Evolutionary conservation across 2,888 invertebrate genomes (phyloP).

Genomic region (Sminthurides aquaticus): DNA sequence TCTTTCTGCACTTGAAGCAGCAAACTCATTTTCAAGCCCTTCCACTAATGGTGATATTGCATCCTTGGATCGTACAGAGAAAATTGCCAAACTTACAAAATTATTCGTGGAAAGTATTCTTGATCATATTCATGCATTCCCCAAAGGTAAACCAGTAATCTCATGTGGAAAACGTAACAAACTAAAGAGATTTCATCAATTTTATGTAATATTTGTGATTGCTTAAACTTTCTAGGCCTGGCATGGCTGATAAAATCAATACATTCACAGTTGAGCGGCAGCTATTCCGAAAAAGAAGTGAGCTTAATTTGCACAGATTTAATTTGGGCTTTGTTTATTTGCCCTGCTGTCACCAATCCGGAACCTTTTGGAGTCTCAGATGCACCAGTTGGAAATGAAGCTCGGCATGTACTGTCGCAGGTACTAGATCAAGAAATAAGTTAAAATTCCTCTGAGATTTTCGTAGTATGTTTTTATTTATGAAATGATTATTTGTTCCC

Average conservation of each 20-base stretch:
- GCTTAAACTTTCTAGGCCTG: slow-evolving; percentile 25
- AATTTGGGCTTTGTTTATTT: slow-evolving; percentile 86
- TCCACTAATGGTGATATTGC: slow-evolving; percentile 38
- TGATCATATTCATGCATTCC: slow-evolving; percentile 82
- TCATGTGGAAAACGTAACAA: slow-evolving; percentile 44
- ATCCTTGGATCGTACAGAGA: slow-evolving; percentile 39
- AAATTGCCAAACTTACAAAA: slow-evolving; percentile 65
- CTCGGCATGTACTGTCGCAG: slow-evolving; percentile 40
- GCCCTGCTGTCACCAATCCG: slow-evolving; percentile 92
- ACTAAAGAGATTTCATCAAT: too few relatives aligned
- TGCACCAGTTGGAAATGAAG: slow-evolving; percentile 40
- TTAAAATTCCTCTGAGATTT: too few relatives aligned
- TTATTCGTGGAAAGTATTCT: slow-evolving; percentile 73
- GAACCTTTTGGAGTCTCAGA: slow-evolving; percentile 80
- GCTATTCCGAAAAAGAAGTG: slow-evolving; percentile 46
- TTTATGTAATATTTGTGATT: not conserved
- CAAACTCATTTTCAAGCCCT: slow-evolving; percentile 23
- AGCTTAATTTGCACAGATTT: slow-evolving; percentile 78
- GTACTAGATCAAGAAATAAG: slow-evolving; percentile 12
- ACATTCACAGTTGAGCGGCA: slow-evolving; percentile 35
- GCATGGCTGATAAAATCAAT: slow-evolving; percentile 43
- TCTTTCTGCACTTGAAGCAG: slow-evolving; percentile 24
- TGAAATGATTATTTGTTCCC: too few relatives aligned
- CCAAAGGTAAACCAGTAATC: slow-evolving; percentile 73
- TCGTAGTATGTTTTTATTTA: too few relatives aligned